Evolutionary conservation across 1,140 invertebrate genomes (phyloP), one percentile per base, ranked within the genome.

Genomic region (Drosophila serrata): DNA sequence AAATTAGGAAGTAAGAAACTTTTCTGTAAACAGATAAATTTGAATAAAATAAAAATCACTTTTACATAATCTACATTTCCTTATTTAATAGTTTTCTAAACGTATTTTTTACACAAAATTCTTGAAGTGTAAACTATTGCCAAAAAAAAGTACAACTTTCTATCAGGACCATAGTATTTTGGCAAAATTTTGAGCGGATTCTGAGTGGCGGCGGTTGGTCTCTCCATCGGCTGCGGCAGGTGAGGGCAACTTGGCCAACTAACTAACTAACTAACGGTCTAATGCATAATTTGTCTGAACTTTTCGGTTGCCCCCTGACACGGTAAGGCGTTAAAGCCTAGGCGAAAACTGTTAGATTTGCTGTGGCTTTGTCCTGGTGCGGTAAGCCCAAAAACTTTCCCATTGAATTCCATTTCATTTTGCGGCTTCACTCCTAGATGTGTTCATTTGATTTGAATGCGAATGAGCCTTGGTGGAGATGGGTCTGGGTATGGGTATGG

Each of bases 391-490:
- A 60, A 77, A 87, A 85, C 61, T 88, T 88, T 78, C 37, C 69
- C 84, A 88, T 88, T 88, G 84, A 88, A 88, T 88, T 82, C 84
- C 75, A 84, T 87, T 90, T 72, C 81, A 85, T 77, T 90, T 73
- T 85, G 84, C 79, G 84, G 84, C 48, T 84, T 67, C 57, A 68
- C 48, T 55, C 59, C 59, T 60, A 79, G 81, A 70, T 84, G 74
- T 81, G 85, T 88, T 90, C 81, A 90, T 88, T 88, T 88, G 77
- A 88, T 88, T 88, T 88, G 84, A 88, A 90, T 88, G 82, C 51
- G 82, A 85, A 85, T 81, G 82, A 68, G 81, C 31, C 55, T 42
- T 45, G 48, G 40, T 35, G 53, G 51, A n/a, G n/a, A n/a, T n/a
- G n/a, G 40, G 70, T 45, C 51, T 37, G 45, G 6, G 57, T 17